Evolutionary conservation across 1,140 invertebrate genomes (phyloP), one percentile per base, ranked within the genome.

Genomic region (Vollenhovia emeryi): DNA sequence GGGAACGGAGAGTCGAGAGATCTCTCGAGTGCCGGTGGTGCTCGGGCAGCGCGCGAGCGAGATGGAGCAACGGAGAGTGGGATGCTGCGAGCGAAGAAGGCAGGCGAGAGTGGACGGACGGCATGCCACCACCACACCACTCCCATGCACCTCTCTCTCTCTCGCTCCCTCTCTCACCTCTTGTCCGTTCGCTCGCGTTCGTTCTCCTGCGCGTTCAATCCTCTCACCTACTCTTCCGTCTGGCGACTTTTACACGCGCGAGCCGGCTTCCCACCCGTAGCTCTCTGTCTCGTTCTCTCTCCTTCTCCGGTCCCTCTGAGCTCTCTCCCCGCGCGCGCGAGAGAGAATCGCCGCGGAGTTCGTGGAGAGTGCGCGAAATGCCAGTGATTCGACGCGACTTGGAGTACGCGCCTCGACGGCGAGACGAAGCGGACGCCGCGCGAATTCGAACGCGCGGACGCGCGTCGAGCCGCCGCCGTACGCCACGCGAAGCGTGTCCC

Each of bases 21-120:
- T 36, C 33, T 73, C 36, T 43, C 64, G 33, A 64, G 40, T 13
- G 64, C 15, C 36, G 50, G 36, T 33, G 69, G 33, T 33, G 76
- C 48, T 50, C 24, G 30, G 52, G 45, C 60, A 30, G 48, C 13
- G 40, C 40, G 30, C 62, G 36, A 80, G 64, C 18, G 84, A 86
- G 86, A 76, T 83, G 24, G 71, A 64, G 66, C 62, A 69, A 86
- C 73, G 55, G 91, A 90, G 92, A 90, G 91, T 91, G 90, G 91
- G 93, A 93, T 93, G 92, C 92, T 93, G 91, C 82, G 84, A 90
- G 83, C 55, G 62, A 84, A 80, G 69, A 86, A 86, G 86, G 88
- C 90, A 83, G 92, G 93, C 93, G 94, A 94, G 94, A 95, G 94
- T 95, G 94, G 94, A 94, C 92, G 93, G 92, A 94, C 94, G 91